phyloP scores from a whole-genome alignment of 1,140 invertebrate genomes.

The Lysiphlebus fabarum region DNA sequence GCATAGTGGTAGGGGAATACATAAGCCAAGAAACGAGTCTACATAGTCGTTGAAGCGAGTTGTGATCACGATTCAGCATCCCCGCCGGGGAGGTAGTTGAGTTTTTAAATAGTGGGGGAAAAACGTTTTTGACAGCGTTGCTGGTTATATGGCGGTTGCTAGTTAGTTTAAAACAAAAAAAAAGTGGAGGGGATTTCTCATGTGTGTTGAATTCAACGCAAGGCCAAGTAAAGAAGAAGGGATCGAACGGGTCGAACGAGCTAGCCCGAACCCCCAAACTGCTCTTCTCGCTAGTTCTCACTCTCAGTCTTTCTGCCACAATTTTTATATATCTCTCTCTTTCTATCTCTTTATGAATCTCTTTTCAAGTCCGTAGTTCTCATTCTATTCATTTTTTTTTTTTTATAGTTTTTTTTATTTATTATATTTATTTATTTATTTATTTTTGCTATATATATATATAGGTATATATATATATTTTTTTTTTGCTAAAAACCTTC shows the following conservation, averaged over 20 bases:
- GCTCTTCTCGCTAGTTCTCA: conserved; percentile 2
- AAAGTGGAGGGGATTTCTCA: not conserved
- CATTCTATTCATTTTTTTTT: not conserved
- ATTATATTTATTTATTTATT: no score
- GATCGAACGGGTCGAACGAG: conserved; percentile 57
- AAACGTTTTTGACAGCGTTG: not conserved
- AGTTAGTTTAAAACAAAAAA: conserved; percentile 10
- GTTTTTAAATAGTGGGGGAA: conserved; percentile 3
- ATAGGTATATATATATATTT: no score
- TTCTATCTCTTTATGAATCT: not conserved
- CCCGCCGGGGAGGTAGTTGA: not conserved
- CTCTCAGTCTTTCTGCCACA: not conserved
- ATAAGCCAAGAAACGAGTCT: conserved; percentile 48
- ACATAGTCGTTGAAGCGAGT: conserved; percentile 26
- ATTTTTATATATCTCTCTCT: not conserved
- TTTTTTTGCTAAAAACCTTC: no score
- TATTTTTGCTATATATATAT: no score
- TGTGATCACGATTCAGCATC: not conserved
- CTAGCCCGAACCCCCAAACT: conserved; percentile 46
- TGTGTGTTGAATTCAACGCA: conserved; percentile 38
- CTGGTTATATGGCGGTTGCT: not conserved
- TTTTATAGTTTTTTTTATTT: not conserved
- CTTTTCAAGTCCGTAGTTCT: not conserved
- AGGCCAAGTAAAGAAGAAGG: conserved; percentile 44
- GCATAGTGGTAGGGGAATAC: conserved; percentile 32